Evolutionary conservation across 2,797 vertebrate species (phyloP), one percentile per base, ranked within the genome.

Genomic region (Hirundo rustica): DNA sequence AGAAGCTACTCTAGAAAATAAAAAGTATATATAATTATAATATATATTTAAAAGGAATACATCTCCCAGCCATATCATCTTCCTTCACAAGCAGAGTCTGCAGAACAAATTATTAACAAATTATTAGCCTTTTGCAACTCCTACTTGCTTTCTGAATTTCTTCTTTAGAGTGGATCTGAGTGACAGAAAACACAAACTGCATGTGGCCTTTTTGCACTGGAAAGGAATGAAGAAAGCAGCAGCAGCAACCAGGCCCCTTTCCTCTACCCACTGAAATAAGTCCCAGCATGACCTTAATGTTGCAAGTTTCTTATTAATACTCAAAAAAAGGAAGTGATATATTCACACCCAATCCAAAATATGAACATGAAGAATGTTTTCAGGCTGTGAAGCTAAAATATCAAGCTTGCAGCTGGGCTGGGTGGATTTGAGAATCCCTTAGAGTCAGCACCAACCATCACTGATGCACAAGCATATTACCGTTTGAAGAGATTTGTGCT

Each of bases 401-500:
- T 16, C 23, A 76, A 76, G 32, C 42, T 74, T 47, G 80, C 40
- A 82, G 29, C 53, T 70, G 25, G 32, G 54, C 30, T 83, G n/a
- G 40, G 17, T 30, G 14, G 34, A 92, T 77, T 71, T 65, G 32
- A 72, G 14, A 29, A 77, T 65, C 27, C 45, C 75, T 85, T n/a
- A 61, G 29, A 60, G 91, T 73, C 74, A 95, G 77, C 74, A 70
- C 76, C 75, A 93, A 85, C 58, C 45, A 94, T 81, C 72, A 61
- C 11, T 53, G 42, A 73, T 70, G 17, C 22, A 85, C 20, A 55
- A 91, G 16, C 58, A 66, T 27, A 88, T 20, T 74, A 93, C 13
- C 71, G 32, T 77, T 82, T 70, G 53, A 57, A 83, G 64, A 72
- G 14, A 82, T 75, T 77, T 81, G 53, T 79, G 60, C 62, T 95